Evolutionary conservation across 2,113 vertebrate species (phyloP), one percentile per base, ranked within the genome.

Genomic region (Otocyon megalotis): DNA sequence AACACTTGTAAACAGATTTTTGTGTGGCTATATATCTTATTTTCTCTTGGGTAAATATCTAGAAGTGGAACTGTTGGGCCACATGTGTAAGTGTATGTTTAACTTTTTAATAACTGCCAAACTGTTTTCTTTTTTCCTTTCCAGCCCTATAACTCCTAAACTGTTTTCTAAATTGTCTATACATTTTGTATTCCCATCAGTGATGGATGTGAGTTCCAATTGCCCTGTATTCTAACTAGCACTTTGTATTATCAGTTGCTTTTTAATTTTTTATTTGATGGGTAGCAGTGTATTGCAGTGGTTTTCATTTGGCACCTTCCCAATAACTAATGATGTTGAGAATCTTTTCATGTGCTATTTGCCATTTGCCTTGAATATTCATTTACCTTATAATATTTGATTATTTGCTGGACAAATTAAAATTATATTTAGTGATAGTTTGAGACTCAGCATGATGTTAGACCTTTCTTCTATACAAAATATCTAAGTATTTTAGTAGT

Each of bases 351-450:
- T 54, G 28, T 54, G 30, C 9, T 60, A 84, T 65, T 72, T 92
- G 56, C 32, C 50, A 16, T 67, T 58, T 88, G 62, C 74, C 69
- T 96, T 74, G 37, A 95, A 11, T 93, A 28, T 88, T 87, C 8
- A 17, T 87, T 77, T 94, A 54, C 69, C 43, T 90, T 93, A 62
- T 58, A 90, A 84, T 63, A 20, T 93, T 76, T 76, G 60, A 71
- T 8, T 32, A 30, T 60, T 89, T 81, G 19, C 63, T 71, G 32
- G 69, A 28, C 67, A 80, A 85, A 80, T 84, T 80, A 74, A 93
- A 93, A 85, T 92, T 62, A 85, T 69, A 85, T 85, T 92, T 80
- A 91, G 26, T 85, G 60, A 54, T 30, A 54, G 54, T 77, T 24
- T 88, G 43, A 93, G 83, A 63, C 35, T 9, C 35, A 63, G 65